Conservation (phyloP, 2,113 vertebrate species). For the Equus przewalskii region DNA sequence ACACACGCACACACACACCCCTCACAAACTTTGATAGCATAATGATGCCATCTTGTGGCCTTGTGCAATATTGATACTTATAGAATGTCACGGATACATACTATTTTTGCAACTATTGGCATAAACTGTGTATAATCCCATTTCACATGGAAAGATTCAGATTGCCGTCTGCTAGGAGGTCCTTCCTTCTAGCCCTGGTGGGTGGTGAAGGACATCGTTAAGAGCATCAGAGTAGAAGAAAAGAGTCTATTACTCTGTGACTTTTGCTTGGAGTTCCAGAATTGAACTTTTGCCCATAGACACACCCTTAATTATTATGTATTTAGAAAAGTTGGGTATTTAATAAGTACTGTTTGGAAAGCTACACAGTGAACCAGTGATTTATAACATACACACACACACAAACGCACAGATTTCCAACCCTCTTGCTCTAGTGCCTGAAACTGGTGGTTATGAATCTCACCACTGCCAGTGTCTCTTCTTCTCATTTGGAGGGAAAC, state of each 20-base stretch:
- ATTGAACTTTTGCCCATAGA: neutral
- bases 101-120: constrained; percentile 39
- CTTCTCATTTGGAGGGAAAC: neutral
- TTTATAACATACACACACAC: neutral
- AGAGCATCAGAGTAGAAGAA: neutral
- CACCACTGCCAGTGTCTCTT: neutral
- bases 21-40: neutral
- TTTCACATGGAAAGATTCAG: neutral
- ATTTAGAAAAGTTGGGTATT: neutral
- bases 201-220: neutral
- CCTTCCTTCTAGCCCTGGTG: neutral
- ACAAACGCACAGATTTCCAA: neutral
- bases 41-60: neutral
- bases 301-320: neutral
- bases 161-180: neutral
- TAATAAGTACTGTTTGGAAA: constrained; percentile 34
- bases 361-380: neutral
- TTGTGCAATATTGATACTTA: neutral
- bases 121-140: neutral
- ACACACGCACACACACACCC: neutral
- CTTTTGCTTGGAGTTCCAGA: neutral
- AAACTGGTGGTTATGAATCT: neutral
- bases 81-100: neutral
- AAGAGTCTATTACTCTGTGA: fast-evolving
- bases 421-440: neutral